Base-by-base conservation (phyloP, 2,113 vertebrate species). In the Lanius collurio region DNA sequence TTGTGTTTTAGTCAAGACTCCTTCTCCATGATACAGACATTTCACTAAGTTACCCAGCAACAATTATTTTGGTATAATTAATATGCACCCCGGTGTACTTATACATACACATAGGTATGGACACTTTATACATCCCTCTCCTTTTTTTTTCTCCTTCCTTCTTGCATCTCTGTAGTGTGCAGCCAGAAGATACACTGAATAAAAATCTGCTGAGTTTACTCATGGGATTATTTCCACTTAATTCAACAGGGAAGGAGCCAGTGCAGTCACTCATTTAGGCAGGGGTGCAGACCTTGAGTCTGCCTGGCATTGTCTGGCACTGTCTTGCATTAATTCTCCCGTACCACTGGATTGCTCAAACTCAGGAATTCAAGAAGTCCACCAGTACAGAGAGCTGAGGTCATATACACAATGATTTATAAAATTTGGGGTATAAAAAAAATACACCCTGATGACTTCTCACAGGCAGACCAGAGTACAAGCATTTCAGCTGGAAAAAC, bases 171-270 rank as follows among this genome's bases (percentile, higher is more conserved):
- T 81, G 52, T 20, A 71, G 37, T 16, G 28, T 78, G 82, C 41
- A 82, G 69, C 42, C 82, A 90, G 69, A 82, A 73, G 31, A 83
- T 47, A 92, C 75, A 93, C 10, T 41, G 56, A 78, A 94, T 92
- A 89, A 95, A 93, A 90, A 53, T 73, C 76, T 79, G 65, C 65
- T 92, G 92, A 90, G 60, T 92, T 96, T 84, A 93, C 62, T 92
- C 52, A 91, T 94, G 73, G 90, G 76, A 93, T 93, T 95, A 94
- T 89, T 94, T 92, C 71, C 65, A 89, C 83, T 82, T 92, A 95
- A 94, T 89, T 89, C 93, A 78, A 63, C 35, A 64, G 62, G 37
- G 93, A 95, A 96, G 89, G 90, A 93, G 90, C 69, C 92, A 82
- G 62, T 39, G 73, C 60, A 75, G 80, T 59, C 83, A 90, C 86